Evolutionary conservation across 2,113 vertebrate species (phyloP).

Genomic region (Forbesichthys papilliferus): DNA sequence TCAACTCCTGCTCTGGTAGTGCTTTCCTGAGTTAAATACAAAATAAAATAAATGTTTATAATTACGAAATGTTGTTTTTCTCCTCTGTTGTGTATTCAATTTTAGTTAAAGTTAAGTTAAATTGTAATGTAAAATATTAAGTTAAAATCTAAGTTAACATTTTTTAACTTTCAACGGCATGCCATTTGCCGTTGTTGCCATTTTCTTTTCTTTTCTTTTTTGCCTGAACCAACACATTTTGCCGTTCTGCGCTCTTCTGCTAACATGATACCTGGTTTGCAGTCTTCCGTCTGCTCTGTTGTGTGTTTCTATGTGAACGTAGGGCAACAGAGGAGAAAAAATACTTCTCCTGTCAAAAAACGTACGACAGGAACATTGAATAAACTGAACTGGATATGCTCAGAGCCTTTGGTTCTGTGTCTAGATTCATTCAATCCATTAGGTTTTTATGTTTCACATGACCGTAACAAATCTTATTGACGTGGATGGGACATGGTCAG

Average conservation of each 20-base stretch:
- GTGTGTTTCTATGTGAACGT: no score
- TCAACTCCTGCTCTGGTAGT: constrained; percentile 40
- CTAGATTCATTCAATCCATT: constrained; percentile 29
- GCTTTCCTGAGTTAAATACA: constrained; percentile 93
- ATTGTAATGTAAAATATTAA: no score
- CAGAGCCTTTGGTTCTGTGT: constrained; percentile 61
- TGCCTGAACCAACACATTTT: no score
- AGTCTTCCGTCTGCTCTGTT: no score
- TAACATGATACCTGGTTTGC: no score
- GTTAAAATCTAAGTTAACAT: no score
- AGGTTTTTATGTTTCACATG: constrained; percentile 11
- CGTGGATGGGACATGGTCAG: constrained; percentile 27
- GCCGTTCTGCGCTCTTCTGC: no score
- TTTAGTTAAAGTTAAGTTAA: no score
- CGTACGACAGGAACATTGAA: constrained; percentile 16
- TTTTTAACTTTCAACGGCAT: no score
- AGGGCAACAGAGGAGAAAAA: constrained; percentile 20
- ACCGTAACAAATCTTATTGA: constrained; percentile 17
- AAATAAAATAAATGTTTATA: constrained; percentile 55
- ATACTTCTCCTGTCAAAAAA: constrained; percentile 15
- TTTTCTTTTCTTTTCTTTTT: no score
- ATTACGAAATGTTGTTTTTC: constrained; percentile 46
- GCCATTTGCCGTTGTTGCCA: no score
- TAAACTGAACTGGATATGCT: constrained; percentile 26
- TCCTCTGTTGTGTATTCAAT: not conserved